These are phyloP conservation scores for Ophiothrix spiculata DNA, from an alignment of 35 echinoderm and acorn worm species.

Conservation along the genomic window DNA sequence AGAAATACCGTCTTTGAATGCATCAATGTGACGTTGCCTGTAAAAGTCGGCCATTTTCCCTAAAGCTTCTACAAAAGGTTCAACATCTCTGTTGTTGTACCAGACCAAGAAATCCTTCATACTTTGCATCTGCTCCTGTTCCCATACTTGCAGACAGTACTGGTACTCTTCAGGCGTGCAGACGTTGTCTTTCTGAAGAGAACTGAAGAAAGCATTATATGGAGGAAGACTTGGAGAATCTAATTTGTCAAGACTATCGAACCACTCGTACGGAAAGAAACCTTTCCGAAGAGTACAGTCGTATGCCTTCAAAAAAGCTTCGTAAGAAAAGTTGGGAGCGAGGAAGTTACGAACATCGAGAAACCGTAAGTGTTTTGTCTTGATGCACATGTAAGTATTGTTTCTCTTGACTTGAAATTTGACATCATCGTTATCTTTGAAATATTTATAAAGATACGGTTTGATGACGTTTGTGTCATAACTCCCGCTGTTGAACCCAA, in stretches of 20 bases:
- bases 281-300: too few species aligned
- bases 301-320: too few species aligned
- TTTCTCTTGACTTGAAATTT: conserved; percentile 26
- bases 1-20: too few species aligned
- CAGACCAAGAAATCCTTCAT: conserved; percentile 38
- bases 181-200: too few species aligned
- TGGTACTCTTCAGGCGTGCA: conserved; percentile 33
- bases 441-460: too few species aligned
- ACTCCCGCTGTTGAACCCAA: too few species aligned
- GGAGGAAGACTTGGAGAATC: too few species aligned
- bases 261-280: conserved; percentile 48
- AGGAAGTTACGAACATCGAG: too few species aligned
- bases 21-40: conserved; percentile 17
- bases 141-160: conserved; percentile 11
- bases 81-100: conserved; percentile 39
- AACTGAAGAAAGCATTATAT: too few species aligned
- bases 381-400: conserved; percentile 33
- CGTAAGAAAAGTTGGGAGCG: too few species aligned
- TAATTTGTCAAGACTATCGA: conserved; percentile 7
- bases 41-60: conserved; percentile 45
- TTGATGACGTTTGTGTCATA: too few species aligned
- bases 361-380: conserved; percentile 30
- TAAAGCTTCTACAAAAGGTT: conserved; percentile 27
- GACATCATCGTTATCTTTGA: conserved; percentile 22
- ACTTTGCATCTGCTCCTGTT: conserved; percentile 15